Conservation (phyloP, 2,888 invertebrate genomes). For the Phytoseiulus persimilis region DNA sequence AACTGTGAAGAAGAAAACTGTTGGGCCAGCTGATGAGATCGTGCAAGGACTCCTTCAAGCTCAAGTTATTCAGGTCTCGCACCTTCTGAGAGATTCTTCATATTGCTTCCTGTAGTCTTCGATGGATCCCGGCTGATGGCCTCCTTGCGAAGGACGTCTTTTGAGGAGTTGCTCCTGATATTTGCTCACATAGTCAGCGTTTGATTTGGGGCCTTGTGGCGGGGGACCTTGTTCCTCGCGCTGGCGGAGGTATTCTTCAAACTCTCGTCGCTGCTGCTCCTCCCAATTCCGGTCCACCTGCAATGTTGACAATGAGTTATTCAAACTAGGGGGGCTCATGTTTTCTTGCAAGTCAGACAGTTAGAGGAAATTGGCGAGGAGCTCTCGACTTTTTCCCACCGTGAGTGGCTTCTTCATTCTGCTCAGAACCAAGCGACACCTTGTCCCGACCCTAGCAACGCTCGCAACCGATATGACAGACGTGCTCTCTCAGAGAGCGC, state of each 20-base stretch:
- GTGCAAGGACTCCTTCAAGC: neutral
- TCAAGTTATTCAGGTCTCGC: neutral
- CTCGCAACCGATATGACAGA: slow-evolving; percentile 24
- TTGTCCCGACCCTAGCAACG: neutral
- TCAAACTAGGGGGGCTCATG: neutral
- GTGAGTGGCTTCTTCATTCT: slow-evolving; percentile 25
- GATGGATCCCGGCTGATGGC: slow-evolving; percentile 26
- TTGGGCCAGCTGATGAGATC: too few species aligned
- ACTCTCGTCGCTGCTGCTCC: slow-evolving; percentile 24
- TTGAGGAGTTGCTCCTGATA: slow-evolving; percentile 26
- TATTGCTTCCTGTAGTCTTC: slow-evolving; percentile 30
- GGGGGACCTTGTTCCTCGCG: slow-evolving; percentile 23
- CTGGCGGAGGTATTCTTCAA: slow-evolving; percentile 13
- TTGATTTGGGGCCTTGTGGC: slow-evolving; percentile 29
- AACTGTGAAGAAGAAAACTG: too few species aligned
- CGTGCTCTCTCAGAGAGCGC: neutral
- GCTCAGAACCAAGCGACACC: slow-evolving; percentile 6
- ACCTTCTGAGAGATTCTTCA: slow-evolving; percentile 29
- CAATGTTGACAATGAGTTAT: neutral
- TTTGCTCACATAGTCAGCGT: slow-evolving; percentile 33
- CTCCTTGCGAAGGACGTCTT: slow-evolving; percentile 25
- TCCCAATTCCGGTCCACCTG: slow-evolving; percentile 34
- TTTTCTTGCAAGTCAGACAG: too few species aligned
- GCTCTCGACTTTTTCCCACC: neutral
- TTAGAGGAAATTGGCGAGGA: neutral